Conservation (phyloP, 2,888 invertebrate species). For the Augochlorella aurata region DNA sequence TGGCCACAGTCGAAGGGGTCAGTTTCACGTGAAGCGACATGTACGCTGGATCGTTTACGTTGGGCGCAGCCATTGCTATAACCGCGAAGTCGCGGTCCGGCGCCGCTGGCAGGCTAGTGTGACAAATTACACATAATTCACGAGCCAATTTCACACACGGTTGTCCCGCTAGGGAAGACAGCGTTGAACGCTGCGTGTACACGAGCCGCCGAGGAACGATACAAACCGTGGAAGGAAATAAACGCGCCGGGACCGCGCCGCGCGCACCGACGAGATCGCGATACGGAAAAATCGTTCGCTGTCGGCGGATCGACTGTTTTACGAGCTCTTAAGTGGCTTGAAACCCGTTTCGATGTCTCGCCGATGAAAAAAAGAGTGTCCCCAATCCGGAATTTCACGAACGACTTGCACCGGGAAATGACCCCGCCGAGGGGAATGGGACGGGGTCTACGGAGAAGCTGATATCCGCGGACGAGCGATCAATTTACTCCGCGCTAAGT, state of each 20-base stretch:
- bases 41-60: slow-evolving; percentile 51
- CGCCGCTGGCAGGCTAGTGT: slow-evolving; percentile 67
- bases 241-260: slow-evolving; percentile 34
- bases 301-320: slow-evolving; percentile 29
- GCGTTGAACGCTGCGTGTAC: slow-evolving; percentile 53
- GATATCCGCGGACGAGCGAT: background rate
- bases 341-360: background rate
- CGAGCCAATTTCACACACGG: slow-evolving; percentile 77
- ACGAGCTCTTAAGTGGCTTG: slow-evolving; percentile 15
- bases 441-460: background rate
- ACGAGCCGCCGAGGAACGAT: slow-evolving; percentile 55
- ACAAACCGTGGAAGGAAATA: slow-evolving; percentile 46
- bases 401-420: background rate
- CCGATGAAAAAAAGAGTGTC: slow-evolving; percentile 5
- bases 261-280: background rate
- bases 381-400: background rate
- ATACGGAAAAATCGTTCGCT: slow-evolving; percentile 37
- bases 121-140: slow-evolving; percentile 78
- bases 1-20: slow-evolving; percentile 32
- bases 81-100: slow-evolving; percentile 67
- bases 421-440: background rate
- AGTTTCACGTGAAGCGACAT: slow-evolving; percentile 39
- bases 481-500: background rate
- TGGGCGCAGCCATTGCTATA: slow-evolving; percentile 64
- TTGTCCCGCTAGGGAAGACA: slow-evolving; percentile 63